Evolutionary conservation across 2,888 invertebrate genomes (phyloP), one percentile per base, ranked within the genome.

Genomic region (Drosophila prostipennis): DNA sequence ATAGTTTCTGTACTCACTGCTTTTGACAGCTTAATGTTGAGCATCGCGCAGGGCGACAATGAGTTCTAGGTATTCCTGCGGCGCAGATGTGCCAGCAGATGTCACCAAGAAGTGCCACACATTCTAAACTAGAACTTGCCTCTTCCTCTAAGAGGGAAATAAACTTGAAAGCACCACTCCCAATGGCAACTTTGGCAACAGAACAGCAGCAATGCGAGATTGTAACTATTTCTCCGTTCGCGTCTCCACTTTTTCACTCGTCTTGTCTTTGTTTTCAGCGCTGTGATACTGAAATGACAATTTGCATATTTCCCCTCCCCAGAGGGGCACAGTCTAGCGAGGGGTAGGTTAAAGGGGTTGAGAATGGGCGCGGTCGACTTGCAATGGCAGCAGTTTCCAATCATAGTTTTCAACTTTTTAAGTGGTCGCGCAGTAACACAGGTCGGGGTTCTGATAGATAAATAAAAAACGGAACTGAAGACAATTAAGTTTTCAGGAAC

Each of bases 261-360:
- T 11, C 48, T 48, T 11, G 43, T 32, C 48, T 32, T 32, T 48
- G 48, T 48, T 48, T 48, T 32, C 32, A 6, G 14, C 32, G 29
- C 48, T 32, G 32, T 6, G 14, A 32, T 32, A 16, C 14, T 32
- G 32, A 32, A 46, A 46, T 16, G 32, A 14, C 46, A 26, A 45
- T 45, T 45, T 45, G 43, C 43, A 45, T 45, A n/a, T n/a, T 45
- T 26, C 7, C 46, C 6, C 6, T 29, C 14, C 32, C 46, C 29
- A 16, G 32, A 32, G 29, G 2, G 29, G 2, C 29, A 16, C 46
- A 32, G 14, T 46, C 32, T 32, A 14, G 6, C 10, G 32, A 2
- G 19, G 19, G 1, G 1, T 1, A 19, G 2, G 14, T n/a, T n/a
- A n/a, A n/a, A n/a, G n/a, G n/a, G n/a, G 29, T 14, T 10, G 10